Evolutionary conservation across 2,888 invertebrate species (phyloP), one percentile per base, ranked within the genome.

Genomic region (Spatulosminthurus flaviceps): DNA sequence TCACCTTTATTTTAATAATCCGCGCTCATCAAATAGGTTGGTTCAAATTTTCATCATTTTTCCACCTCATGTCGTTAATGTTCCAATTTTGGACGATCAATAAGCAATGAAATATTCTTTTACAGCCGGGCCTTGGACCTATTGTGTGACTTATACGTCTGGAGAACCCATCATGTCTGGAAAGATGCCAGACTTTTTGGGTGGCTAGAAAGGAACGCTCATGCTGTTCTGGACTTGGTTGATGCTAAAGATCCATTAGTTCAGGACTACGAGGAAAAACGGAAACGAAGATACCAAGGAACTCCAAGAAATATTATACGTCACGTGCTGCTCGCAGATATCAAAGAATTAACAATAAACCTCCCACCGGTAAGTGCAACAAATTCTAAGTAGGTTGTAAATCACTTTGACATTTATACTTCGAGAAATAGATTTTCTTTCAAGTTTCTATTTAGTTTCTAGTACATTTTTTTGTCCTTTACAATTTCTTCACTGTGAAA

Each of bases 201-300:
- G 0, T 95, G 95, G 94, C 87, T 96, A 80, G 94, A 95, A 86
- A 89, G 88, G 77, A 93, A 93, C 87, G 93, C 93, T 0, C 90
- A 91, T 80, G 86, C 87, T 26, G 92, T 92, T 9, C 86, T 94
- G 69, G 90, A 91, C 83, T 89, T 90, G 77, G 91, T 93, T 5
- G 92, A 93, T 81, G 87, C 86, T n/a, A 88, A 89, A 26, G 92
- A 93, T 86, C 89, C 90, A 0, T 86, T 90, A 21, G 88, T 92
- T 0, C 89, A 89, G 80, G 92, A 92, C 69, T 92, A 90, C 86
- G 90, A 90, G 86, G 88, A 88, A 42, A 92, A 92, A 87, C 87
- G 93, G 78, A 87, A 88, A 51, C 89, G 89, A 82, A 88, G 93
- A 79, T 93, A 92, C 87, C 89, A 90, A 84, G 91, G 89, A 82